A percentile compares a stretch with the other conserved stretches of the same genome.
Evolutionary conservation across 2,113 vertebrate species (phyloP).

Genomic region (Macquaria ambigua): DNA sequence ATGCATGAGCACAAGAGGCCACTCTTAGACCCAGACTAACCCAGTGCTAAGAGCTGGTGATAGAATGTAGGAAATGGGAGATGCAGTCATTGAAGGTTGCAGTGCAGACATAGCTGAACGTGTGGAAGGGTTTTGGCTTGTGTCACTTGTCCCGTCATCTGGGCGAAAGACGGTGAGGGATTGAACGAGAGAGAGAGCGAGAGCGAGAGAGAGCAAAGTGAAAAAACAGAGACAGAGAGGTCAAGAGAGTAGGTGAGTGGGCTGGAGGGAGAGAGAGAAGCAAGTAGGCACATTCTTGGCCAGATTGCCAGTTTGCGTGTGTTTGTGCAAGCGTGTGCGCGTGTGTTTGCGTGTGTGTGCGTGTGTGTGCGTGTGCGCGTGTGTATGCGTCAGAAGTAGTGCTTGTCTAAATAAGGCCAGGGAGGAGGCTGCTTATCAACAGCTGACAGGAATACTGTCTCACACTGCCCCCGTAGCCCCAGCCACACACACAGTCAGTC

Average conservation of each 20-base stretch:
- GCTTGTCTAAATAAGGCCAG: conserved; percentile 91
- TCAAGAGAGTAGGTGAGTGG: conserved; percentile 2
- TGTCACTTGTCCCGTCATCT: conserved; percentile 41
- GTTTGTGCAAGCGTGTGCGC: neutral
- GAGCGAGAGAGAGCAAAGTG: conserved; percentile 10
- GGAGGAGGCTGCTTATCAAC: conserved; percentile 86
- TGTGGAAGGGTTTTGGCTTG: conserved; percentile 45
- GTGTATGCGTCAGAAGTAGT: conserved; percentile 75
- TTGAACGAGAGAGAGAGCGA: neutral
- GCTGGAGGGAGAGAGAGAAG: conserved; percentile 16
- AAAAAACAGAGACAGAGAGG: neutral
- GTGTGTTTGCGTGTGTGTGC: neutral
- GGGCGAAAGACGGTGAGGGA: conserved; percentile 5
- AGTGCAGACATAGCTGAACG: conserved; percentile 59
- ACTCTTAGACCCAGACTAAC: neutral
- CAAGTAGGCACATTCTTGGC: conserved; percentile 42
- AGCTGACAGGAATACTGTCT: conserved; percentile 81
- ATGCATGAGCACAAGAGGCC: too few species aligned
- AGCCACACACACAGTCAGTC: neutral
- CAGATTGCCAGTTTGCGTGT: neutral
- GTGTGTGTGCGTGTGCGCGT: conserved; percentile 1
- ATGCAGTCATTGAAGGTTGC: neutral
- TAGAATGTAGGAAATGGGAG: conserved; percentile 47
- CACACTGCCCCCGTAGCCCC: conserved; percentile 54
- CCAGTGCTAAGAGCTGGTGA: neutral